phyloP scores from a whole-genome alignment of 2,888 invertebrate species.

The Epistrophe eligans region DNA sequence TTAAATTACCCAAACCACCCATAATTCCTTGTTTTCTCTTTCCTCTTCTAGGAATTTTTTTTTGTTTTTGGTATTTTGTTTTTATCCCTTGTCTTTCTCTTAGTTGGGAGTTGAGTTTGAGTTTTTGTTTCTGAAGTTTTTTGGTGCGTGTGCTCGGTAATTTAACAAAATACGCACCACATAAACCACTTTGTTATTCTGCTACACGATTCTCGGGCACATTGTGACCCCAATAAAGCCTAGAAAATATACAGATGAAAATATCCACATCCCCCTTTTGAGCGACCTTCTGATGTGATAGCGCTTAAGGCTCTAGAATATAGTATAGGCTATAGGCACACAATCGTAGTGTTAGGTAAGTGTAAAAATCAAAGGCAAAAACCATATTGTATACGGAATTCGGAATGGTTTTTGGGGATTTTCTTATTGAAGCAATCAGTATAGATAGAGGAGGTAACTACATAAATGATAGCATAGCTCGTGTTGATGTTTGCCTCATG shows the following conservation, averaged over 20 bases:
- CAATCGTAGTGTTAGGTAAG: conserved; percentile 1
- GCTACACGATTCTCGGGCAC: conserved; percentile 38
- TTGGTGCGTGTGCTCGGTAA: conserved; percentile 45
- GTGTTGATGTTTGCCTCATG: conserved; percentile 36
- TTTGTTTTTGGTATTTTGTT: conserved; percentile 20
- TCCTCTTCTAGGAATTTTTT: conserved; percentile 2
- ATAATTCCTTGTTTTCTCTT: conserved; percentile 21
- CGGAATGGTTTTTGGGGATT: conserved; percentile 20
- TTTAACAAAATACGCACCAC: conserved; percentile 63
- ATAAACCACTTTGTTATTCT: conserved; percentile 67
- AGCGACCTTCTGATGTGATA: background rate
- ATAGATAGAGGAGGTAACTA: conserved; percentile 5
- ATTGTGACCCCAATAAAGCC: conserved; percentile 64
- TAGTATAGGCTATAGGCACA: background rate
- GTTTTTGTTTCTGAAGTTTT: conserved; percentile 15
- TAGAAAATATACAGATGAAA: conserved; percentile 29
- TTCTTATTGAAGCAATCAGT: conserved; percentile 37
- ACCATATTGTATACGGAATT: background rate
- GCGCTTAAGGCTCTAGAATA: background rate
- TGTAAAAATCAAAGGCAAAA: conserved; percentile 21
- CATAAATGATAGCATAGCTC: conserved; percentile 39
- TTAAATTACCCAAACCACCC: conserved; percentile 32
- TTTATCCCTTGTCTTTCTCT: background rate
- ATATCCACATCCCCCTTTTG: background rate
- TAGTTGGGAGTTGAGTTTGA: conserved; percentile 2